Base-by-base conservation (phyloP, 2,888 invertebrate genomes). In the Ephialtes manifestator region DNA sequence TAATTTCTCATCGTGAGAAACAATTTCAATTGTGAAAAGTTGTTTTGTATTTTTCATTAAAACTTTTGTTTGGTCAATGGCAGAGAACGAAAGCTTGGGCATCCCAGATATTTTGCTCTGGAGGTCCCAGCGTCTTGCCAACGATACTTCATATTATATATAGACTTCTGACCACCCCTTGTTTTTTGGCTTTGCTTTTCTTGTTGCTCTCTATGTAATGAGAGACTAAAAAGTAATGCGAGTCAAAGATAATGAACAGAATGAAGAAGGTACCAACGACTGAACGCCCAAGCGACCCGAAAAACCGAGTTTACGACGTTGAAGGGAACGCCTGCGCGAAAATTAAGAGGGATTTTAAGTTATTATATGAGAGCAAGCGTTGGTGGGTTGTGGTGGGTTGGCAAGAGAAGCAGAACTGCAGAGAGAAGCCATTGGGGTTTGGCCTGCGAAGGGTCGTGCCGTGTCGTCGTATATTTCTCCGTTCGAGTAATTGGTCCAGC, bases 401-500 rank as follows among this genome's bases (percentile, higher is more conserved):
- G 60, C 63, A 31, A 31, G 55, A 43, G 18, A 3, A 4, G 31
- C 63, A 18, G 48, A 63, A 60, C 51, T 58, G 67, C 8, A 39
- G 31, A 55, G 31, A 55, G 53, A 63, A 43, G 15, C 53, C 63
- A 81, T 72, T 31, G 75, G 81, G 78, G 46, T 65, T 51, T 80
- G 76, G 74, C 63, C 78, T 72, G 76, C 65, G 84, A 75, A 67
- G 84, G 83, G 85, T 81, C 84, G 77, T 81, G 80, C 75, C 79
- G 75, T 85, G 81, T 76, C 86, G 75, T 81, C 87, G 77, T 86
- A 87, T 88, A 87, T 88, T 89, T 86, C 84, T 86, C 81, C 77
- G 82, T 81, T 90, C 87, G 86, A 91, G 88, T 88, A 90, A 90
- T 89, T 89, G 86, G 87, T 85, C 86, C 88, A 81, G 86, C 88